Base-by-base conservation (phyloP, 2,888 invertebrate species). In the Notocelia uddmanniana region DNA sequence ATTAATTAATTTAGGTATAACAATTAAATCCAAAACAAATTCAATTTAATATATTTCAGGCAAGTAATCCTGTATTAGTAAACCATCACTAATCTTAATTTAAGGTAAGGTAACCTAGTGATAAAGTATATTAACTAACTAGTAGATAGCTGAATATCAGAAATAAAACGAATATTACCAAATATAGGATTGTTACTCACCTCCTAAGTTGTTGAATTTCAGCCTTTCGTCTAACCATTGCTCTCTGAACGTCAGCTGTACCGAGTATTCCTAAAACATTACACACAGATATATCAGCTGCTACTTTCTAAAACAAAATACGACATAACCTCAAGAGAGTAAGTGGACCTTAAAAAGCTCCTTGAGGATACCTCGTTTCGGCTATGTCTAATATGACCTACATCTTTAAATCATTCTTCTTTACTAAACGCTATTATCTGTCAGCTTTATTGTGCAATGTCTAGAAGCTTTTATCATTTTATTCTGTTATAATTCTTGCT, bases 241-340 rank as follows among this genome's bases (percentile, higher is more conserved):
- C 90, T 99, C 98, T 89, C 99, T 96, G 95, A 99, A 98, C 80
- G 99, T 99, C 87, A 99, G 95, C 94, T 99, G 99, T 83, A 98
- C 98, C 87, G 98, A 98, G 95, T 99, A 99, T 95, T 99, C 99
- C 98, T 98, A 95, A 83, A 96, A 88, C 78, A 80, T 73, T 74
- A 73, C 67, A 34, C 13, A 72, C n/a, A 48, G 8, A 64, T 81
- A 55, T 63, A 74, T 26, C 41, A 26, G 37, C 9, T 8, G 41
- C 34, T 69, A 64, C 18, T 66, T 73, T 64, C 68, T 37, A 21
- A 52, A 48, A 18, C 41, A 18, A 55, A 15, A 15, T 23, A 54
- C 18, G 41, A 70, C 67, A 64, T 69, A 63, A 31, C 69, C 23
- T 69, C 69, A 69, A 69, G 64, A 37, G 15, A 34, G 41, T 45